These are phyloP conservation scores for Schizaphis graminum DNA, from an alignment of 2,888 invertebrate species.

Conservation along the genomic window DNA sequence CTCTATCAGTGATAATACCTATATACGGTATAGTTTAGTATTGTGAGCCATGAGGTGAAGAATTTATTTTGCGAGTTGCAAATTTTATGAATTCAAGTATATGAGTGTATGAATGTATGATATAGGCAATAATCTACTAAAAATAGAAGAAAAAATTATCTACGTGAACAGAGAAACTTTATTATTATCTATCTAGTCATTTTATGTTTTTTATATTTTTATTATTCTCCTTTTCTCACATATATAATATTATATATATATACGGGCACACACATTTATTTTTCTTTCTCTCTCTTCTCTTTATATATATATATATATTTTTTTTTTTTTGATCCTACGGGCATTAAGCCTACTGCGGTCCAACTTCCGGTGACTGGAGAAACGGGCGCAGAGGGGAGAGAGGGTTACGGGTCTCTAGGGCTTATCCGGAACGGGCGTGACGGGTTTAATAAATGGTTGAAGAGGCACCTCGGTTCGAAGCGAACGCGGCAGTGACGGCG, in stretches of 20 bases:
- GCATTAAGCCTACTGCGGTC: constrained; percentile 65
- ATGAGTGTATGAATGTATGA: too few relatives aligned
- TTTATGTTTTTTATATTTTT: constrained; percentile 35
- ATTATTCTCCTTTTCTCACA: constrained; percentile 26
- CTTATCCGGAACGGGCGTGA: constrained; percentile 66
- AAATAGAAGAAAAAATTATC: constrained; percentile 38
- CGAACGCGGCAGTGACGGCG: constrained; percentile 64
- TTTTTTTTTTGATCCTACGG: constrained; percentile 64
- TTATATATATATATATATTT: not conserved
- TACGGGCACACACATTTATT: constrained; percentile 9
- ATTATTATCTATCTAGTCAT: constrained; percentile 31
- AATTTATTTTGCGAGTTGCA: not conserved
- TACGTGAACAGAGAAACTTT: constrained; percentile 42
- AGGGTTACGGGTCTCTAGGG: constrained; percentile 66
- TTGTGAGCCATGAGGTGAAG: not conserved
- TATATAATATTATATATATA: not conserved
- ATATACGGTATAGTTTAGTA: not conserved
- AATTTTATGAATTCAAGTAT: constrained; percentile 11
- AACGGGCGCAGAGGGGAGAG: constrained; percentile 48
- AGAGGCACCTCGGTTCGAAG: constrained; percentile 63
- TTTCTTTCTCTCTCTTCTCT: constrained; percentile 21
- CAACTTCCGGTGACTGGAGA: constrained; percentile 64
- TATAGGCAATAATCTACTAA: constrained; percentile 36
- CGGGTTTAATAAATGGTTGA: constrained; percentile 66
- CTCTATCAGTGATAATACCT: not conserved